Conservation (phyloP, 53 echinoderm and acorn worm genomes). For the Luidia sarsii region DNA sequence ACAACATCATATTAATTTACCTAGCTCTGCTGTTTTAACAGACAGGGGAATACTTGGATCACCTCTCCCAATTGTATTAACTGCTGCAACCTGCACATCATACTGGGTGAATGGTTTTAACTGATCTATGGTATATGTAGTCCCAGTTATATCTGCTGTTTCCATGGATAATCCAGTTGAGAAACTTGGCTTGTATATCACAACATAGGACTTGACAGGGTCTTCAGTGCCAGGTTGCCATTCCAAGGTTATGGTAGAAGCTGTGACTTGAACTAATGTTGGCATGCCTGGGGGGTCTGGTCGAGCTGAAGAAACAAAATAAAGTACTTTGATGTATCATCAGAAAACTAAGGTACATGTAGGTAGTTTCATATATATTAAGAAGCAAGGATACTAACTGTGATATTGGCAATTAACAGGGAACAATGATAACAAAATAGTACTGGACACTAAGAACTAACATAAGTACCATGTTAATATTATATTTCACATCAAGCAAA, state of each 20-base stretch:
- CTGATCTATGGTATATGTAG: constrained; percentile 70
- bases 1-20: constrained; percentile 51
- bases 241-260: constrained; percentile 68
- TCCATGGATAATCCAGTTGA: constrained; percentile 66
- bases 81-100: constrained; percentile 71
- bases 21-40: constrained; percentile 79
- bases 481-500: too few relatives aligned
- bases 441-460: too few relatives aligned
- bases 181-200: constrained; percentile 68
- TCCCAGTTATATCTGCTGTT: constrained; percentile 39
- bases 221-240: constrained; percentile 71
- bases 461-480: too few relatives aligned
- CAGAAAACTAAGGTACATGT: too few relatives aligned
- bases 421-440: too few relatives aligned
- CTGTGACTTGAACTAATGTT: constrained; percentile 55
- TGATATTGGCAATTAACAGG: too few relatives aligned
- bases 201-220: constrained; percentile 72
- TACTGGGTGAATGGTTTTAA: constrained; percentile 86
- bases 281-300: constrained; percentile 82
- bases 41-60: constrained; percentile 68
- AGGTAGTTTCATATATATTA: too few relatives aligned
- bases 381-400: too few relatives aligned
- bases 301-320: constrained; percentile 64
- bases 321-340: too few relatives aligned
- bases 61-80: constrained; percentile 87